Evolutionary conservation across 2,888 invertebrate species (phyloP).

Genomic region (Catocala fraxini): DNA sequence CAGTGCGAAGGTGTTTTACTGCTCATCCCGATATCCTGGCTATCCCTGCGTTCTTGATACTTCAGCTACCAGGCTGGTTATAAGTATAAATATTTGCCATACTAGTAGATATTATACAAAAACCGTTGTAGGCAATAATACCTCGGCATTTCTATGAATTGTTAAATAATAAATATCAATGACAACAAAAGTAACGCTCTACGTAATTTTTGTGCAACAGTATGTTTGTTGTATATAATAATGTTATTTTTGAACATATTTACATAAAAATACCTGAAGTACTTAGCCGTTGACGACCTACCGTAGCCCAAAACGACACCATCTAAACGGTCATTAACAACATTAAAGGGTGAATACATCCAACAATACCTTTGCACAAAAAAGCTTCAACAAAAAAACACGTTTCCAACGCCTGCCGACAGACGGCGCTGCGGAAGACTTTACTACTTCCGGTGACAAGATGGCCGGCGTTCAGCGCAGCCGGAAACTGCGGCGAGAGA

Average conservation of each 20-base stretch:
- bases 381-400: constrained; percentile 62
- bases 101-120: too few species aligned
- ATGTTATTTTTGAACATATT: neutral
- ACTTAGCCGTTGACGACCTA: constrained; percentile 12
- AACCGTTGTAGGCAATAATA: too few species aligned
- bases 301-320: constrained; percentile 12
- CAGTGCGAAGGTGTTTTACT: too few species aligned
- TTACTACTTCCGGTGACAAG: constrained; percentile 87
- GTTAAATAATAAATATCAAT: too few species aligned
- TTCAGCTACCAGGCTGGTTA: too few species aligned
- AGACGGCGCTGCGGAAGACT: constrained; percentile 82
- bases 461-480: constrained; percentile 80
- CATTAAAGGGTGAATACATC: constrained; percentile 38
- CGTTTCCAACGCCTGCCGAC: constrained; percentile 66
- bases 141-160: too few species aligned
- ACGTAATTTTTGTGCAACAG: too few species aligned
- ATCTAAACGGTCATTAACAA: constrained; percentile 35
- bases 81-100: too few species aligned
- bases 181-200: too few species aligned
- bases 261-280: constrained; percentile 9
- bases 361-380: constrained; percentile 43
- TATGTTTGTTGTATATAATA: neutral
- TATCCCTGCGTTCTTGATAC: too few species aligned
- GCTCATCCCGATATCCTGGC: too few species aligned
- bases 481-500: constrained; percentile 79